A percentile compares a stretch with the other conserved stretches of the same genome.
Conservation (phyloP, 1,140 invertebrate species). For the Bombus confusus region DNA sequence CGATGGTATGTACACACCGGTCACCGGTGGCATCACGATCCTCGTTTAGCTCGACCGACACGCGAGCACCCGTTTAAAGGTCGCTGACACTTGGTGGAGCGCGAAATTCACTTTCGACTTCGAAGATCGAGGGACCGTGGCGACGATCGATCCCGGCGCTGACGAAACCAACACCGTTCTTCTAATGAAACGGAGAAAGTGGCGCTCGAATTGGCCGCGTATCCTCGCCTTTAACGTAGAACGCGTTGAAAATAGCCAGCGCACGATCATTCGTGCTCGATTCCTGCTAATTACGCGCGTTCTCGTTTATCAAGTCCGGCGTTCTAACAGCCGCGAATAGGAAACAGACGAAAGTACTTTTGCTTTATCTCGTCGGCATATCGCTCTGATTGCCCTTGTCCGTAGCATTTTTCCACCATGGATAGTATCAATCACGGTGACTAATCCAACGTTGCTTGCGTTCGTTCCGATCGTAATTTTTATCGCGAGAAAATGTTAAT, state of each 20-base stretch:
- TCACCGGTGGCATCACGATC: not conserved
- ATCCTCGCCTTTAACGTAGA: slow-evolving; percentile 45
- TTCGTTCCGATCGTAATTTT: not conserved
- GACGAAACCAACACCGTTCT: not conserved
- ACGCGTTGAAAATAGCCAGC: slow-evolving; percentile 13
- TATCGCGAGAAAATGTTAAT: not conserved
- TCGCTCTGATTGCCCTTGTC: not conserved
- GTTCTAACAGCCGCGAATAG: not conserved
- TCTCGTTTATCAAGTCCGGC: slow-evolving; percentile 27
- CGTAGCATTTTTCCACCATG: not conserved
- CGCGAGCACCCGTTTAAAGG: slow-evolving; percentile 35
- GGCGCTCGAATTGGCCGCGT: slow-evolving; percentile 22
- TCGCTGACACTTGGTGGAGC: slow-evolving; percentile 25
- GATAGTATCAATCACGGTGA: not conserved
- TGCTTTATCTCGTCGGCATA: not conserved
- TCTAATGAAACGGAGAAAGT: slow-evolving; percentile 56
- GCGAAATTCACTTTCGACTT: slow-evolving; percentile 60
- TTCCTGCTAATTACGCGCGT: slow-evolving; percentile 40
- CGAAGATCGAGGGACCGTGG: slow-evolving; percentile 18
- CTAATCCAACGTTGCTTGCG: not conserved
- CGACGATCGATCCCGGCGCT: slow-evolving; percentile 6
- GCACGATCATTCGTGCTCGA: slow-evolving; percentile 3
- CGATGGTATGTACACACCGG: not conserved
- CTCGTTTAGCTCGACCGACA: slow-evolving; percentile 12
- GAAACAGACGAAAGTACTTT: slow-evolving; percentile 30